Percentiles rank a stretch among this genome's conserved stretches.
phyloP scores from a whole-genome alignment of 2,888 invertebrate species.

The Ornithoptera alexandrae region DNA sequence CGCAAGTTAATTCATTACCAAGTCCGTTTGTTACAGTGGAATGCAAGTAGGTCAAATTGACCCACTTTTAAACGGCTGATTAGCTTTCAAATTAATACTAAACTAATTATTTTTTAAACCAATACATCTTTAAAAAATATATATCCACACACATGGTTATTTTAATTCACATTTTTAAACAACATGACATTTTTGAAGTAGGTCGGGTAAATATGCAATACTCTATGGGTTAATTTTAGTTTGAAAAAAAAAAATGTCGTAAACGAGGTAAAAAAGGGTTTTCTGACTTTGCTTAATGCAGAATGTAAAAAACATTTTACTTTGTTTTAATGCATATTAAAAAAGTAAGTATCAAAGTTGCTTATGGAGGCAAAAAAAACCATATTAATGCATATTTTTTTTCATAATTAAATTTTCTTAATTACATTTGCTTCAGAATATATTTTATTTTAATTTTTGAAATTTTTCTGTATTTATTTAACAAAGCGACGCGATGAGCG shows the following conservation, averaged over 20 bases:
- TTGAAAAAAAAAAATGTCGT: conserved; percentile 23
- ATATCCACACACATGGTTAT: background rate
- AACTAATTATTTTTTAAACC: background rate
- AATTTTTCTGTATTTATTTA: too few relatives aligned
- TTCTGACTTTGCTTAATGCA: conserved; percentile 24
- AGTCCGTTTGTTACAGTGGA: conserved; percentile 27
- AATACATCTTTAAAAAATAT: background rate
- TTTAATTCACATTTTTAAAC: background rate
- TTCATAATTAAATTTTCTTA: background rate
- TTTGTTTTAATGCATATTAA: conserved; percentile 18
- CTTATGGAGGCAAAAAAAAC: background rate
- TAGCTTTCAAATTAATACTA: conserved; percentile 8
- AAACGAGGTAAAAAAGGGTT: conserved; percentile 23
- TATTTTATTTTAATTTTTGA: background rate
- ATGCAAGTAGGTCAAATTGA: conserved; percentile 11
- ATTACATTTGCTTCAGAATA: background rate
- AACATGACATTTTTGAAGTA: conserved; percentile 20
- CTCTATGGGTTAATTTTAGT: conserved; percentile 22
- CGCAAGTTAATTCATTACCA: conserved; percentile 25
- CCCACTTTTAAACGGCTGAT: conserved; percentile 15
- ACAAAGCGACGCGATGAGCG: too few relatives aligned
- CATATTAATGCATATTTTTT: background rate
- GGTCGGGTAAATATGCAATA: conserved; percentile 18
- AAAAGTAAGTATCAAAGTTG: conserved; percentile 18
- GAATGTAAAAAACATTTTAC: conserved; percentile 28